phyloP scores from a whole-genome alignment of 2,797 vertebrate species.

The Bucorvus abyssinicus region DNA sequence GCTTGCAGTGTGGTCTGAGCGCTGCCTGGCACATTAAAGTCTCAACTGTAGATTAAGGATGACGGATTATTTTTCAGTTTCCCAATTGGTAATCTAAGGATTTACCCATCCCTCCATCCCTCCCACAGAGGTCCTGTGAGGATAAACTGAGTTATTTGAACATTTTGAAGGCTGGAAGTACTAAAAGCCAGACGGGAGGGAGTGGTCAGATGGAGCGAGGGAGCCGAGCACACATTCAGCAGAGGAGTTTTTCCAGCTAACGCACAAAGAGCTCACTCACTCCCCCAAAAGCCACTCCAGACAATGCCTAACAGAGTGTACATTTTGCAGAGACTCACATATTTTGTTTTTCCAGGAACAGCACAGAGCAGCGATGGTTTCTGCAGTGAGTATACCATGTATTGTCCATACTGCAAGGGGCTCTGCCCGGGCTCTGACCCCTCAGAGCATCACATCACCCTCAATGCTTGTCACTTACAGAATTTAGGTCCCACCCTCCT shows the following conservation, averaged over 20 bases:
- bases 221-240: background rate
- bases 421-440: background rate
- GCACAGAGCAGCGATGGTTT: background rate
- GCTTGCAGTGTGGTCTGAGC: background rate
- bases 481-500: background rate
- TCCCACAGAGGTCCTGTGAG: constrained; percentile 20
- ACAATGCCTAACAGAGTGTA: background rate
- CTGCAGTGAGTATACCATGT: background rate
- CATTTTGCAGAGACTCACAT: background rate
- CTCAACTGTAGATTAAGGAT: background rate
- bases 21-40: background rate
- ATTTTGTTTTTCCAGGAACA: constrained; percentile 10
- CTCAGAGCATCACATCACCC: background rate
- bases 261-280: background rate
- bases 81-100: background rate
- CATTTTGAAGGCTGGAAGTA: constrained; percentile 17
- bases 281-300: background rate
- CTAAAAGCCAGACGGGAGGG: constrained; percentile 1
- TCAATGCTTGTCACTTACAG: fast-evolving
- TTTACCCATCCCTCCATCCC: background rate
- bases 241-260: constrained; percentile 3
- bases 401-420: background rate
- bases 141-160: constrained; percentile 7
- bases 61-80: background rate
- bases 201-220: background rate